Evolutionary conservation across 2,888 invertebrate genomes (phyloP), one percentile per base, ranked within the genome.

Genomic region (Trileptium ribeirensis): DNA sequence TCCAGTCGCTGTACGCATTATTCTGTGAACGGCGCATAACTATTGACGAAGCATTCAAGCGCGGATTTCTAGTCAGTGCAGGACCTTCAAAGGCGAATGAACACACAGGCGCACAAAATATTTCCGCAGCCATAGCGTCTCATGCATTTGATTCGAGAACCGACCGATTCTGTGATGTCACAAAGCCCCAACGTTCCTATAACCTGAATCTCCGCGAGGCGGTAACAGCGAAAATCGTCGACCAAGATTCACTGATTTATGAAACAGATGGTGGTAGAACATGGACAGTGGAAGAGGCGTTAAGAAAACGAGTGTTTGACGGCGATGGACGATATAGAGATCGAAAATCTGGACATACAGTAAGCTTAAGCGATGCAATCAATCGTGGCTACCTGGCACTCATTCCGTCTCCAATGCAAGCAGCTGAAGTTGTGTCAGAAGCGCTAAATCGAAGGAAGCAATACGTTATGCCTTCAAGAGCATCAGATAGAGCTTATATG

Each of bases 331-430:
- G 92, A n/a, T 93, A 92, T 82, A 85, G 86, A 85, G 92, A 93
- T 87, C 91, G 92, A 37, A 91, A 91, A 85, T 91, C 92, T 1
- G 93, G 93, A 15, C 92, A 89, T 81, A 89, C 89, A 67, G 88
- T 92, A 64, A 91, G 90, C 83, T 90, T 93, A 34, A 91, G 86
- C 84, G 89, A 94, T 86, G 95, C 95, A 19, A 93, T 94, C 0
- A 94, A 94, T 87, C 91, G 94, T 88, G 95, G 95, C 0, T 90
- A 95, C 0, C 90, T 96, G 84, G 95, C 95, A 33, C 91, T 96
- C 40, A 92, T 94, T 67, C 95, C 94, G 39, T 94, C 94, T 34
- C 95, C 96, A 1, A 92, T 95, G 1, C 88, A 95, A 80, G 95
- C 95, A 67, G 95, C 95, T 39, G 93, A 94, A 90, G 93, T 93